Conservation (phyloP, 2,888 invertebrate genomes). For the Tetranychus piercei region DNA sequence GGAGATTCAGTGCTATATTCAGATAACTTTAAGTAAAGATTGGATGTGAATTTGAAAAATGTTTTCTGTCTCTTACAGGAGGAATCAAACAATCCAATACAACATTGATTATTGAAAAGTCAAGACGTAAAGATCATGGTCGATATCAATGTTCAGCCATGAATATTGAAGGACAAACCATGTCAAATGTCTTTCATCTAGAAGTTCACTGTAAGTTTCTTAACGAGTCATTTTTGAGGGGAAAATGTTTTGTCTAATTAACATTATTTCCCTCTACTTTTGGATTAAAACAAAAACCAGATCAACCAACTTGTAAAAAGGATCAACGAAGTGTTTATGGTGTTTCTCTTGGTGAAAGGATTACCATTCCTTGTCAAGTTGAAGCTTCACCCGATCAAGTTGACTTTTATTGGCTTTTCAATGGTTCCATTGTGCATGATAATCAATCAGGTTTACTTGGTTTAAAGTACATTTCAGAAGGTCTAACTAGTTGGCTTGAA, state of each 20-base stretch:
- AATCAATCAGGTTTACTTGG: not conserved
- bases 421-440: not conserved
- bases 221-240: not conserved
- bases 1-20: no score
- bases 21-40: no score
- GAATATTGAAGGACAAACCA: constrained; percentile 17
- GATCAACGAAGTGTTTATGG: constrained; percentile 9
- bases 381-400: constrained; percentile 9
- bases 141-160: constrained; percentile 18
- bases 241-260: not conserved
- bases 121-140: constrained; percentile 14
- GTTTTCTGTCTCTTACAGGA: no score
- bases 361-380: constrained; percentile 8
- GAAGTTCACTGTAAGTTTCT: constrained; percentile 17
- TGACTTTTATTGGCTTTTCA: constrained; percentile 12
- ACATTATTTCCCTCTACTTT: not conserved
- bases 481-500: not conserved
- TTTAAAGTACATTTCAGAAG: not conserved
- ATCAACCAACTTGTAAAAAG: constrained; percentile 9
- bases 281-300: not conserved
- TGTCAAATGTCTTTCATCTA: constrained; percentile 15
- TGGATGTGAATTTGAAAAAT: no score
- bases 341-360: constrained; percentile 10
- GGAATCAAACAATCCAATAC: constrained; percentile 6
- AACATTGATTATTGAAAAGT: constrained; percentile 4